Conservation (phyloP, 2,797 vertebrate species). For the Heliangelus exortis region DNA sequence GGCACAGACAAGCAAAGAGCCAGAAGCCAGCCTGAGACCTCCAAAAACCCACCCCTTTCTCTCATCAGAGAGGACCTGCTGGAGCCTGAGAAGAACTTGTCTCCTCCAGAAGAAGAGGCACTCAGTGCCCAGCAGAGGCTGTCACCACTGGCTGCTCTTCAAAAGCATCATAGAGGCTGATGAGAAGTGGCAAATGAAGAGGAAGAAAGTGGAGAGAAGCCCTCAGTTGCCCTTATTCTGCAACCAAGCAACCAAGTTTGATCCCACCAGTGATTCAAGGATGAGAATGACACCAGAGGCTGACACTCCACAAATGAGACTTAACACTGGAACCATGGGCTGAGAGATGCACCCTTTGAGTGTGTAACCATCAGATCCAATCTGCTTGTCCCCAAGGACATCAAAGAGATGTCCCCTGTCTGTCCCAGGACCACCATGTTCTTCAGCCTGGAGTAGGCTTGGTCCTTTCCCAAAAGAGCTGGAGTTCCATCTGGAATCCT, state of each 20-base stretch:
- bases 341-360: not conserved
- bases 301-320: not conserved
- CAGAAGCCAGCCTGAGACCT: not conserved
- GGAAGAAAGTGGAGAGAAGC: not conserved
- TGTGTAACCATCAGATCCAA: not conserved
- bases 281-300: not conserved
- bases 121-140: not conserved
- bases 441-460: not conserved
- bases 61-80: not conserved
- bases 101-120: not conserved
- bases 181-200: not conserved
- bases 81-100: accelerated
- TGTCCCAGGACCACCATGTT: not conserved
- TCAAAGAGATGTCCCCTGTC: not conserved
- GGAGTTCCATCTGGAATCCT: too few species aligned
- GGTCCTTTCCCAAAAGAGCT: not conserved
- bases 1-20: not conserved
- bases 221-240: not conserved
- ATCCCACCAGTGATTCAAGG: not conserved
- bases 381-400: not conserved
- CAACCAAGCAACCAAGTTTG: not conserved
- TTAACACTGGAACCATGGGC: not conserved
- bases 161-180: not conserved
- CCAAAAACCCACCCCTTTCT: not conserved
- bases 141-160: accelerated